Percentiles rank a stretch among this genome's conserved stretches.
These are phyloP conservation scores for Zonitis immaculata DNA, from an alignment of 2,888 invertebrate genomes.

Conservation along the genomic window DNA sequence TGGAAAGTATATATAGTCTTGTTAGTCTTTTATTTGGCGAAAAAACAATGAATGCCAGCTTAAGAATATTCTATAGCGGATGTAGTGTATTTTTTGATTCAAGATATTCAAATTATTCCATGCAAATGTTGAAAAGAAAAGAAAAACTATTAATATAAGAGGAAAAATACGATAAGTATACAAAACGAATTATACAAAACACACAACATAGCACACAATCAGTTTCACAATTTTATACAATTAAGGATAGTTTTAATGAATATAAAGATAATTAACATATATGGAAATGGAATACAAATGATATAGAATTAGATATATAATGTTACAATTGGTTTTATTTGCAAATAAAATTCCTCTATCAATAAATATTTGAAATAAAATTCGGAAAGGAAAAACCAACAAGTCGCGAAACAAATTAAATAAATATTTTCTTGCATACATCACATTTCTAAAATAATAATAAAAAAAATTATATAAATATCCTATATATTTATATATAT, in stretches of 20 bases:
- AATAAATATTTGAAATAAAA: background rate
- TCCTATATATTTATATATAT: conserved; percentile 1
- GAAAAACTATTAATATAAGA: too few species aligned
- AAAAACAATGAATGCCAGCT: background rate
- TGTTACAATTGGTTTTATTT: background rate
- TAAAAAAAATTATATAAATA: background rate
- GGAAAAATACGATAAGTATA: background rate
- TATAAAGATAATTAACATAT: conserved; percentile 1
- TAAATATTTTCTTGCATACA: background rate
- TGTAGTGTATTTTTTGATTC: background rate
- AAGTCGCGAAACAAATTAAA: background rate
- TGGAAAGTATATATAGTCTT: background rate
- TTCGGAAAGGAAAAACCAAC: too few species aligned
- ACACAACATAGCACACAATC: background rate
- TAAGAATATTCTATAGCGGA: conserved; percentile 1
- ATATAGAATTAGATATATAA: background rate
- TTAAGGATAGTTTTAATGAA: background rate
- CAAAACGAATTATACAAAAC: background rate
- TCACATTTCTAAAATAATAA: background rate
- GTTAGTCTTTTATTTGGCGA: background rate
- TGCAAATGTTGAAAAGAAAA: background rate
- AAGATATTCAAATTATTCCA: conserved; percentile 1
- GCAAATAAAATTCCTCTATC: background rate
- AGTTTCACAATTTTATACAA: conserved; percentile 1
- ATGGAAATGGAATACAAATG: background rate